Base-by-base conservation (phyloP, 1,140 invertebrate species). In the Drosophila bocki region DNA sequence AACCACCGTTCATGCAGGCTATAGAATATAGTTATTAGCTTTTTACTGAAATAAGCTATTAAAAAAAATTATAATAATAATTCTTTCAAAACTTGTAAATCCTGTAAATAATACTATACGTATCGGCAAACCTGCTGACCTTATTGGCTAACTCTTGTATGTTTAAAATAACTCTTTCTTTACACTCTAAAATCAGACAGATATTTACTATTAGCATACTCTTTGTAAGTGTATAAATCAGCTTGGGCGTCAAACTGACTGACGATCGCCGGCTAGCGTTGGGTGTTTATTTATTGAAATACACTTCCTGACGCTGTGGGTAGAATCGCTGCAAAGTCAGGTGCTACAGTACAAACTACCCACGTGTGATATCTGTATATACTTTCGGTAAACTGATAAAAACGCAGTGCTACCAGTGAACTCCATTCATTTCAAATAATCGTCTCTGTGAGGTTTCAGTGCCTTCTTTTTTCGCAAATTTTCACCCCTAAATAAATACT, bases 231-330 rank as follows among this genome's bases (percentile, higher is more conserved):
- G 51, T 37, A 54, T 37, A 22, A 13, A 37, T 15, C 26, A 26
- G 33, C n/a, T 54, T 85, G 48, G 82, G 82, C 82, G 82, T 81
- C 82, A 54, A 63, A 68, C 58, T 53, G 78, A 71, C 82, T 82
- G 29, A 32, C 32, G 39, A 71, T 64, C 3, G 33, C 48, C 42
- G 35, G 41, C 45, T 29, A 50, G 9, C 5, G 51, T 57, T 72
- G 50, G 42, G 8, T 22, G 26, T 42, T 58, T 50, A 33, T 42
- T 22, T 39, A 72, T 50, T 35, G 47, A 42, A 68, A 47, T 70
- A 59, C 67, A 35, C 69, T 72, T 59, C 45, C 67, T 33, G 19
- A 13, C 5, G 9, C 50, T 12, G 48, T 35, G 47, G 47, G 44
- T 22, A 22, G 47, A 33, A 26, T 11, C 1, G 19, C 32, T 54